These are phyloP conservation scores for Orchesellides sinensis DNA, from an alignment of 2,888 invertebrate species.

Conservation along the genomic window DNA sequence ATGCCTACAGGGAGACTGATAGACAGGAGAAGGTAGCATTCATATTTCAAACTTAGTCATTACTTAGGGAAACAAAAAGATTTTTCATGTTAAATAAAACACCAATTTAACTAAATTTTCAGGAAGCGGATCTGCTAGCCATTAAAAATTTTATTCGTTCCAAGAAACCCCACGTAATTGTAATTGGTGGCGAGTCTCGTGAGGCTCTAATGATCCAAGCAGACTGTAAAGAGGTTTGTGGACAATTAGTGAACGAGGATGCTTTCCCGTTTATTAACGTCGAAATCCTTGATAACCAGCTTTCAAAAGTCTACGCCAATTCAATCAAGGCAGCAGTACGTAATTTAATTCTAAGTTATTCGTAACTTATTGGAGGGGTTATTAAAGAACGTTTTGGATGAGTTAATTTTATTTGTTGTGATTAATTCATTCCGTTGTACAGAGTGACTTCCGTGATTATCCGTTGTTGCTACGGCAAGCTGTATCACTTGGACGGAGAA, in stretches of 20 bases:
- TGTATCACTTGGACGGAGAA: conserved; percentile 91
- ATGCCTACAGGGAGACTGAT: conserved; percentile 84
- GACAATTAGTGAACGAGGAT: conserved; percentile 87
- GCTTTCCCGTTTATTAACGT: conserved; percentile 92
- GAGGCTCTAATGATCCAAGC: conserved; percentile 89
- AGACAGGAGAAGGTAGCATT: conserved; percentile 80
- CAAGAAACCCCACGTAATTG: conserved; percentile 96
- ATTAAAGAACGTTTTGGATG: neutral
- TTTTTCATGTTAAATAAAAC: too few relatives aligned
- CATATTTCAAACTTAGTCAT: neutral
- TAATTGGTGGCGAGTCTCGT: conserved; percentile 92
- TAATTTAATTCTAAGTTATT: neutral
- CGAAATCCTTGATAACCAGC: conserved; percentile 95
- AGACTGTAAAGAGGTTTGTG: conserved; percentile 86
- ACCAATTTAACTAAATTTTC: conserved; percentile 5
- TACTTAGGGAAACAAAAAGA: neutral
- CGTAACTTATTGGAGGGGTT: neutral
- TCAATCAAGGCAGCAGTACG: conserved; percentile 85
- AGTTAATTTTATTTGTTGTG: neutral
- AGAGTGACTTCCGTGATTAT: conserved; percentile 94
- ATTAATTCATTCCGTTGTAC: conserved; percentile 68
- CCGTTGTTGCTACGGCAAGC: conserved; percentile 94
- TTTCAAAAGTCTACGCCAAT: conserved; percentile 94
- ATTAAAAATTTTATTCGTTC: conserved; percentile 89
- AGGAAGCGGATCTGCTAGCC: conserved; percentile 83